phyloP scores from a whole-genome alignment of 2,888 invertebrate species.

The Yponomeuta evonymella region DNA sequence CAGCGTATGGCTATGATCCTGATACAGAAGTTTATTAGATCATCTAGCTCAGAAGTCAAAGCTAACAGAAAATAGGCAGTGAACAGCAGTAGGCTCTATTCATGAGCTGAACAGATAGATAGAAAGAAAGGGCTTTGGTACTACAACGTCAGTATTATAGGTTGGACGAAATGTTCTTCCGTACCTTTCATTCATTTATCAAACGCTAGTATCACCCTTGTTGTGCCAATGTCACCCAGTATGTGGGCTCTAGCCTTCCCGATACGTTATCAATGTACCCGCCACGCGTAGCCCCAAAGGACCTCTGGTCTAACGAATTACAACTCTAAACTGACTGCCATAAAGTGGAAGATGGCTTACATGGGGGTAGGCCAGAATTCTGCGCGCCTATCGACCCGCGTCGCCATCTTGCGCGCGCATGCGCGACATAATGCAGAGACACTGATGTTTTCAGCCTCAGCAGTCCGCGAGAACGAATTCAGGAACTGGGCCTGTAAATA shows the following conservation, averaged over 20 bases:
- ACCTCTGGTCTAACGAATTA: background rate
- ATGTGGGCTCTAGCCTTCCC: constrained; percentile 58
- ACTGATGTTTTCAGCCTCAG: constrained; percentile 57
- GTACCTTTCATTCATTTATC: too few species aligned
- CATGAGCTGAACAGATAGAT: too few species aligned
- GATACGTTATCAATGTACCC: constrained; percentile 41
- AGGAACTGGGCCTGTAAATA: constrained; percentile 47
- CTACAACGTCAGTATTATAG: too few species aligned
- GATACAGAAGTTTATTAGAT: too few species aligned
- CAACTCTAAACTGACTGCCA: background rate
- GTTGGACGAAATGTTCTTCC: too few species aligned
- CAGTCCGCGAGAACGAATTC: constrained; percentile 47
- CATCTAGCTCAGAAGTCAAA: too few species aligned
- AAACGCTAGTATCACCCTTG: constrained; percentile 43
- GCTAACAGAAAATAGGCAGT: too few species aligned
- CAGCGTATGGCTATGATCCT: too few species aligned
- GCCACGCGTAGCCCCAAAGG: background rate
- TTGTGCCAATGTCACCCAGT: constrained; percentile 55
- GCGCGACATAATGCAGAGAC: constrained; percentile 44
- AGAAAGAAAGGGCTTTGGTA: too few species aligned
- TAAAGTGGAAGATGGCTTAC: too few species aligned
- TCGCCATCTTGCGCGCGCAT: constrained; percentile 14
- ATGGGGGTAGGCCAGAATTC: background rate
- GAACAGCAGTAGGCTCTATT: too few species aligned
- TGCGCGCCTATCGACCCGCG: constrained; percentile 10